Base-by-base conservation (phyloP, 2,113 vertebrate genomes). In the Epinephelus moara region DNA sequence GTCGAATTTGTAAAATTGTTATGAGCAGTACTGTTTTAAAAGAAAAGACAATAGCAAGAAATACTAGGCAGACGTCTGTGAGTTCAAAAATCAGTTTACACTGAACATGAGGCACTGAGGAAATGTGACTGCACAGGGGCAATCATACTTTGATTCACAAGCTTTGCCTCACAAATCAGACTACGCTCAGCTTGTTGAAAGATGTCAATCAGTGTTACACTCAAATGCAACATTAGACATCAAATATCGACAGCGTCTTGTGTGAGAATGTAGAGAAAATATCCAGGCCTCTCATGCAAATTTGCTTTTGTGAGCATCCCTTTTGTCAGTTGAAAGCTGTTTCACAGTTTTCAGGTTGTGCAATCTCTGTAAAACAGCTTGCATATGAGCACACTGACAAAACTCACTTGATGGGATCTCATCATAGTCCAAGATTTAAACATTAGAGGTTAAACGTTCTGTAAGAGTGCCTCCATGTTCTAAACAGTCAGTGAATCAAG, bases 391-490 rank as follows among this genome's bases (percentile, higher is more conserved):
- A 30, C 42, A 30, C 15, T 50, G n/a, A 37, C 27, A 49, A 68
- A 61, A 64, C 53, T 78, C 45, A 70, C 56, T 72, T 77, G 13
- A 76, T 27, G 40, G 77, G 56, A 70, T 80, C 27, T 68, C 8
- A 21, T 45, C 11, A 50, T 42, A 47, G 25, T 75, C 52, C 6
- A 71, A 70, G 19, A 53, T 63, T 60, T 56, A 30, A 30, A 30
- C 30, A 67, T 33, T 27, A 56, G 53, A 78, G 19, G 59, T 56
- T 50, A 56, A 62, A 42, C 1, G 15, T 27, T 64, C 25, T 45
- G 33, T 10, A 23, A 23, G 5, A 72, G 52, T 62, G 49, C 80
- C 57, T 86, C 80, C 73, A 84, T 84, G 76, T 84, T 61, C 14
- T 40, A 17, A 81, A 72, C 37, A 40, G 33, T 25, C 30, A 60